These are phyloP conservation scores for Drosophila santomea DNA, from an alignment of 1,140 invertebrate species.

Conservation along the genomic window DNA sequence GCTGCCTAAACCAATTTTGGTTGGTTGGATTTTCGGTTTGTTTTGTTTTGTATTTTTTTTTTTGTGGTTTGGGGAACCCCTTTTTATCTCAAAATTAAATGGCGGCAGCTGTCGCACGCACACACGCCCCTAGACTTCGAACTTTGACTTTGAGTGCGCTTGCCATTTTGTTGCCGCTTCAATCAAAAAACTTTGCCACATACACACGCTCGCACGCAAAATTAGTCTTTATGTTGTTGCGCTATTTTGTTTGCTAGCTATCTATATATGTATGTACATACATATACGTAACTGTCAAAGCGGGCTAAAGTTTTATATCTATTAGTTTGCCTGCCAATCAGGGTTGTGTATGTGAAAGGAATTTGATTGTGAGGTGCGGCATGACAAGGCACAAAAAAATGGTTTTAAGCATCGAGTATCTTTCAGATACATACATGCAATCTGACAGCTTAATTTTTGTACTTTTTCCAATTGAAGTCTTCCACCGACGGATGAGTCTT, in stretches of 20 bases:
- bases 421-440: constrained; percentile 39
- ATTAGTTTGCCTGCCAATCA: constrained; percentile 70
- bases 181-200: constrained; percentile 71
- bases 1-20: constrained; percentile 78
- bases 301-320: constrained; percentile 40
- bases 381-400: constrained; percentile 58
- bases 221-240: constrained; percentile 56
- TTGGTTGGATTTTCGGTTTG: constrained; percentile 21
- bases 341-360: constrained; percentile 33
- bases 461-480: constrained; percentile 20
- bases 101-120: constrained; percentile 72
- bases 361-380: constrained; percentile 51
- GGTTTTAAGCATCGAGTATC: constrained; percentile 34
- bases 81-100: constrained; percentile 78
- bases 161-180: constrained; percentile 54
- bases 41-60: not conserved
- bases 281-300: constrained; percentile 31
- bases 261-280: not conserved
- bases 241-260: constrained; percentile 20
- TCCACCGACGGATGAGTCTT: not conserved
- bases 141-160: constrained; percentile 60
- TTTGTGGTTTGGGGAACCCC: constrained; percentile 31
- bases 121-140: constrained; percentile 21
- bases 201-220: constrained; percentile 28
- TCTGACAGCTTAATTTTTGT: constrained; percentile 63